phyloP scores from a whole-genome alignment of 2,888 invertebrate species.

The Melanargia galathea region DNA sequence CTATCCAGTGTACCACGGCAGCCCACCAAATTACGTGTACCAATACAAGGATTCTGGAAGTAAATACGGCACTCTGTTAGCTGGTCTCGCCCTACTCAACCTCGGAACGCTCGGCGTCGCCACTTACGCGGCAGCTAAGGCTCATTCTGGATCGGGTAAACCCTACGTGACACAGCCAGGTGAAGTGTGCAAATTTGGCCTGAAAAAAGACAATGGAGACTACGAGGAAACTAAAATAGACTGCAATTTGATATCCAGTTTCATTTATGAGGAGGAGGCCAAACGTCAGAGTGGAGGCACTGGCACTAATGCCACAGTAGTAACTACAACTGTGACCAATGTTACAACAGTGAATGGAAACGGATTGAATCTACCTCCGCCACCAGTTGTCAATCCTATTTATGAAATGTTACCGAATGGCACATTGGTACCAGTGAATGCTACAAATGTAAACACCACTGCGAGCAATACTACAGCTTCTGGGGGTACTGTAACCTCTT shows the following conservation, averaged over 20 bases:
- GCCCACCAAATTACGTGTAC: conserved; percentile 70
- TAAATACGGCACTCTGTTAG: conserved; percentile 68
- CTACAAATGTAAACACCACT: conserved; percentile 48
- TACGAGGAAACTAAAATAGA: conserved; percentile 73
- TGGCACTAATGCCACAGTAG: conserved; percentile 56
- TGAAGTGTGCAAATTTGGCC: conserved; percentile 69
- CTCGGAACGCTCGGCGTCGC: conserved; percentile 65
- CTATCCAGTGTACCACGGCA: conserved; percentile 68
- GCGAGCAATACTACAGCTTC: conserved; percentile 40
- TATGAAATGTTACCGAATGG: conserved; percentile 66
- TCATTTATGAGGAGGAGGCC: conserved; percentile 59
- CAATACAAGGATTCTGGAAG: conserved; percentile 71
- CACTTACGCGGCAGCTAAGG: conserved; percentile 53
- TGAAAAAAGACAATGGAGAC: conserved; percentile 69
- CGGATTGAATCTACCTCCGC: conserved; percentile 41
- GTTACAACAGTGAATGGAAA: conserved; percentile 59
- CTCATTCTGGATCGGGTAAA: conserved; percentile 23
- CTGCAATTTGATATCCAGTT: conserved; percentile 69
- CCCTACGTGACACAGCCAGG: conserved; percentile 61
- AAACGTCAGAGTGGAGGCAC: conserved; percentile 42
- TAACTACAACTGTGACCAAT: conserved; percentile 65
- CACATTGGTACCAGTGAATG: conserved; percentile 60
- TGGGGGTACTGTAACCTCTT: conserved; percentile 51
- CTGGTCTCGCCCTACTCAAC: conserved; percentile 69
- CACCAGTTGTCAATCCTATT: conserved; percentile 39